phyloP scores from a whole-genome alignment of 2,888 invertebrate genomes.

The Torymus aiolomorphi region DNA sequence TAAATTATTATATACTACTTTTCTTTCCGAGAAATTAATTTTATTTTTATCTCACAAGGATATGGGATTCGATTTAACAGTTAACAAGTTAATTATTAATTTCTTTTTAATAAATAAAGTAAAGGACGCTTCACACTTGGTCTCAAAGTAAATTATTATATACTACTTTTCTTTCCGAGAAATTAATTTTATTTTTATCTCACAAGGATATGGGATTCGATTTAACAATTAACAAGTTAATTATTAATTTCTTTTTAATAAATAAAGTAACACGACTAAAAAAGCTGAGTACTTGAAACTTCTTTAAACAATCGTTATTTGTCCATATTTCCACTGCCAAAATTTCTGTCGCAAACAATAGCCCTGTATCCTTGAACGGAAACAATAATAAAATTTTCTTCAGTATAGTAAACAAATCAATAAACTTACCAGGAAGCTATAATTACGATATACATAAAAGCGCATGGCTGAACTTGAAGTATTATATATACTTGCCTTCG shows the following conservation, averaged over 20 bases:
- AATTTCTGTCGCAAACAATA: not conserved
- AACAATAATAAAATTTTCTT: constrained; percentile 30
- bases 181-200: constrained; percentile 21
- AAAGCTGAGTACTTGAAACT: too few relatives aligned
- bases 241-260: too few relatives aligned
- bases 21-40: constrained; percentile 26
- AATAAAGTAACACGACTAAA: too few relatives aligned
- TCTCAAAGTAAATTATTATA: too few relatives aligned
- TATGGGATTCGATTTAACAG: constrained; percentile 7
- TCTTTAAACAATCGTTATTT: too few relatives aligned
- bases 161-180: constrained; percentile 16
- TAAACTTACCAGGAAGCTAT: constrained; percentile 42
- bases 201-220: constrained; percentile 28
- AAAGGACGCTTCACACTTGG: too few relatives aligned
- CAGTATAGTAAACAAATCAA: constrained; percentile 26
- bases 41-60: constrained; percentile 26
- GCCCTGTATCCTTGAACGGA: constrained; percentile 33
- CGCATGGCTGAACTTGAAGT: constrained; percentile 49
- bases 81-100: too few relatives aligned
- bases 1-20: constrained; percentile 26
- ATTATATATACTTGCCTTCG: constrained; percentile 4
- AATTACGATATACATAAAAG: constrained; percentile 33
- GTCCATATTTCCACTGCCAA: too few relatives aligned
- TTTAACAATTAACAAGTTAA: too few relatives aligned
- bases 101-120: too few relatives aligned